Evolutionary conservation across 2,113 vertebrate genomes (phyloP).

Genomic region (Pollachius pollachius): DNA sequence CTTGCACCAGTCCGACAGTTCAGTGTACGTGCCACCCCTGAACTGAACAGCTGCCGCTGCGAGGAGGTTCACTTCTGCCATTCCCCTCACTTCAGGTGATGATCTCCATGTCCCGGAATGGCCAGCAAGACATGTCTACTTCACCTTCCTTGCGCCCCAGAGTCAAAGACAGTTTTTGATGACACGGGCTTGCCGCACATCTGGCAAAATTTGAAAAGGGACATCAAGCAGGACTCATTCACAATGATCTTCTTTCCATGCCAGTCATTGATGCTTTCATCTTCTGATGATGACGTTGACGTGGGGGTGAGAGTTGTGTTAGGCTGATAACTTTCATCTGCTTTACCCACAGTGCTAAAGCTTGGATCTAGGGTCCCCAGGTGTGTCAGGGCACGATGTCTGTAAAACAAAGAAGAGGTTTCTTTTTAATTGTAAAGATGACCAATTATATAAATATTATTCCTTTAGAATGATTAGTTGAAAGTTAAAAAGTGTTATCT

Average conservation of each 20-base stretch:
- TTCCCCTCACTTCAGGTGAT: not conserved
- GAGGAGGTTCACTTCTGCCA: not conserved
- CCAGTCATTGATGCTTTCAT: not conserved
- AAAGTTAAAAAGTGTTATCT: not conserved
- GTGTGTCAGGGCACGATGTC: not conserved
- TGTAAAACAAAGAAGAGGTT: not conserved
- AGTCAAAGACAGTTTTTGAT: not conserved
- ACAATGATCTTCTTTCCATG: not conserved
- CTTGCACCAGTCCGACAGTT: no score
- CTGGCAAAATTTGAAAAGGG: not conserved
- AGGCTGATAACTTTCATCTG: not conserved
- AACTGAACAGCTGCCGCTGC: no score
- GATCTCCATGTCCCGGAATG: not conserved
- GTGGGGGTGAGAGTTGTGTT: not conserved
- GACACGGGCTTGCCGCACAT: not conserved
- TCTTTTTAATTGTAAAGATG: not conserved
- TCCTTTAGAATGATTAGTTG: not conserved
- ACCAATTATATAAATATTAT: not conserved
- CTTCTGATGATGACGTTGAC: not conserved
- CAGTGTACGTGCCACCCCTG: no score
- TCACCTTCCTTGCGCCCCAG: not conserved
- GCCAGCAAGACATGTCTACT: not conserved
- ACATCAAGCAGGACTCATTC: not conserved
- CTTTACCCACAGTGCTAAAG: not conserved
- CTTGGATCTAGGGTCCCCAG: not conserved